Evolutionary conservation across 2,797 vertebrate species (phyloP).

Genomic region (Takifugu rubripes): DNA sequence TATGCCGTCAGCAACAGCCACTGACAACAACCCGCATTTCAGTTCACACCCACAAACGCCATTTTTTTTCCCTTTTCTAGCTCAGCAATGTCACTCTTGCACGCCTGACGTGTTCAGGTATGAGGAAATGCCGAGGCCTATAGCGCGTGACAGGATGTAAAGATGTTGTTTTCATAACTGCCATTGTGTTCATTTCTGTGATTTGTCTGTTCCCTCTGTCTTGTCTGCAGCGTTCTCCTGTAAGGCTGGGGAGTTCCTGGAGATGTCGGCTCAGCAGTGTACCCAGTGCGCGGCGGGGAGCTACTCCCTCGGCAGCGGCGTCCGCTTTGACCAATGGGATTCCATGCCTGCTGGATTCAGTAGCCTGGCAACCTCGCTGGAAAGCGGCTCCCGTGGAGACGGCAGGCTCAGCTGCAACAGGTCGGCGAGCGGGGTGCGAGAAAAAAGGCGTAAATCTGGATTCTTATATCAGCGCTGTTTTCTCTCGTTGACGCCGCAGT

Average conservation of each 20-base stretch:
- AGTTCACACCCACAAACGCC: too few relatives aligned
- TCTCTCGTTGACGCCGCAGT: slow-evolving; percentile 59
- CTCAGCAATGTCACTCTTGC: slow-evolving; percentile 6
- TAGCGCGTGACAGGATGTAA: slow-evolving; percentile 47
- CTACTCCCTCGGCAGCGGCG: slow-evolving; percentile 93
- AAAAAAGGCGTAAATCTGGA: too few relatives aligned
- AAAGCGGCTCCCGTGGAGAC: slow-evolving; percentile 69
- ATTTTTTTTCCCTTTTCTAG: slow-evolving; percentile 3
- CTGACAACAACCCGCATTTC: too few relatives aligned
- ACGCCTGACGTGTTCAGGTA: slow-evolving; percentile 16
- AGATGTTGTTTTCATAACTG: slow-evolving; percentile 37
- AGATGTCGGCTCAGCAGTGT: slow-evolving; percentile 94
- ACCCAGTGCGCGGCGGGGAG: slow-evolving; percentile 90
- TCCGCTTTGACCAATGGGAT: slow-evolving; percentile 97
- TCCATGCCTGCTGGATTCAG: slow-evolving; percentile 90
- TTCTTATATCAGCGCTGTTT: not conserved
- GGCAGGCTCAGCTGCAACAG: slow-evolving; percentile 83
- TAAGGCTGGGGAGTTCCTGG: slow-evolving; percentile 89
- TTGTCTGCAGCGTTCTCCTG: slow-evolving; percentile 87
- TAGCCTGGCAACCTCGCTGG: slow-evolving; percentile 86
- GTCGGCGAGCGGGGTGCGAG: slow-evolving; percentile 55
- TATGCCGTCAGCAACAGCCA: too few relatives aligned
- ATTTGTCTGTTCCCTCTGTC: slow-evolving; percentile 4
- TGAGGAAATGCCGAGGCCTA: slow-evolving; percentile 37
- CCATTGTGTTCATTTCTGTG: slow-evolving; percentile 11